Base-by-base conservation (phyloP, 2,888 invertebrate genomes). In the Scaptomyza cyrtandrae region DNA sequence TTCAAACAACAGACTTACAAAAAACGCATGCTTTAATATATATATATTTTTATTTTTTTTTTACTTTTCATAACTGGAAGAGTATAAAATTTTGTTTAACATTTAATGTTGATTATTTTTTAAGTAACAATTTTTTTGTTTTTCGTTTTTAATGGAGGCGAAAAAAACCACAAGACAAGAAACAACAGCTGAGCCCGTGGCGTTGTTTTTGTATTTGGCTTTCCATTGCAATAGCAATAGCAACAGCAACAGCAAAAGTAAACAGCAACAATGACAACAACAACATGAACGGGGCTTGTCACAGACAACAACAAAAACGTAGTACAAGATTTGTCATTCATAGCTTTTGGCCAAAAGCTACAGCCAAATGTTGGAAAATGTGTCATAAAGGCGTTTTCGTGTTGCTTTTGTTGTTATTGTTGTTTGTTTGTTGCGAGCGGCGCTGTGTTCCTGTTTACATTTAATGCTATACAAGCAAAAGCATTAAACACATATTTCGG, bases 281-380 rank as follows among this genome's bases (percentile, higher is more conserved):
- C 50, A 71, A 11, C 64, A 58, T 56, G 49, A 70, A 55, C 49
- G 75, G 33, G 64, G 56, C 53, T 78, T 67, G 60, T 68, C 65
- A 58, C 69, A 73, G 24, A 33, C 16, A 41, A 50, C 33, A 46
- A 60, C 9, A 61, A 46, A 69, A 81, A 61, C 56, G 70, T 55
- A 37, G 49, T 63, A 52, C 76, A 68, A 82, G 75, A 82, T 82
- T 82, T 82, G 86, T 82, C 86, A 86, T 80, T 82, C 75, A 78
- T 57, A 76, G 55, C 66, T 24, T 41, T 19, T 55, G 33, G 27
- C 37, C 50, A 56, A 62, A 71, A 56, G 53, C 60, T 74, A 59
- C 46, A 71, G 39, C 71, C 70, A 80, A 86, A 84, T 86, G 68
- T 79, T 84, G 85, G 85, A 84, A 86, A 86, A 84, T 84, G 86